Base-by-base conservation (phyloP, 2,888 invertebrate genomes). In the Spialia ferax region DNA sequence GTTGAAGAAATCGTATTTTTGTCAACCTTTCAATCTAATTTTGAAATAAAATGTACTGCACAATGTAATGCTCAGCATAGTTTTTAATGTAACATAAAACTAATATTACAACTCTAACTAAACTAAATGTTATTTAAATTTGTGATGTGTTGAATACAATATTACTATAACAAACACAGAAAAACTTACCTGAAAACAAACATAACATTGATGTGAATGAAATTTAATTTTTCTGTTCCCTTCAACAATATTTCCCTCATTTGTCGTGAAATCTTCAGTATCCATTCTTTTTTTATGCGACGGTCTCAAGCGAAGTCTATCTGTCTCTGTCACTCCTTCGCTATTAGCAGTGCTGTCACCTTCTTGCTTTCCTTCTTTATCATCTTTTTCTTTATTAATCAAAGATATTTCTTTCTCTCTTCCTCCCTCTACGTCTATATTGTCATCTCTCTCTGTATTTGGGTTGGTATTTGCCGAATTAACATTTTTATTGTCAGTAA, bases 141-240 rank as follows among this genome's bases (percentile, higher is more conserved):
- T 10, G 2, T 29, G 29, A 29, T 29, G 7, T 29, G 1, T 29
- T 10, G 15, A 42, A 15, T 8, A 42, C 38, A 38, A 42, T 42
- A 42, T 42, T 42, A 85, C n/a, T 59, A 67, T 18, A 52, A 38
- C 20, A 15, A 2, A 35, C 81, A 48, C 48, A 20, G n/a, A 48
- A 1, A 18, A 50, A 45, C 45, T 72, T 73, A 91, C 91, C 85
- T 88, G 86, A 70, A 87, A 87, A 72, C 92, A 92, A 7, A 89
- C 79, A 62, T 91, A 89, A 59, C 92, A 92, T 56, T 92, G 91
- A 59, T 87, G 84, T 0, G 79, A 80, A 45, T 87, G 83, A 4
- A 89, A 78, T 8, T 75, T 83, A 85, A 59, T 71, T 80, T 83
- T 3, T 73, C 70, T 20, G 56, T 62, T 55, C 13, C 62, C 38